Evolutionary conservation across 2,797 vertebrate genomes (phyloP).

Genomic region (Crenuchus spilurus): DNA sequence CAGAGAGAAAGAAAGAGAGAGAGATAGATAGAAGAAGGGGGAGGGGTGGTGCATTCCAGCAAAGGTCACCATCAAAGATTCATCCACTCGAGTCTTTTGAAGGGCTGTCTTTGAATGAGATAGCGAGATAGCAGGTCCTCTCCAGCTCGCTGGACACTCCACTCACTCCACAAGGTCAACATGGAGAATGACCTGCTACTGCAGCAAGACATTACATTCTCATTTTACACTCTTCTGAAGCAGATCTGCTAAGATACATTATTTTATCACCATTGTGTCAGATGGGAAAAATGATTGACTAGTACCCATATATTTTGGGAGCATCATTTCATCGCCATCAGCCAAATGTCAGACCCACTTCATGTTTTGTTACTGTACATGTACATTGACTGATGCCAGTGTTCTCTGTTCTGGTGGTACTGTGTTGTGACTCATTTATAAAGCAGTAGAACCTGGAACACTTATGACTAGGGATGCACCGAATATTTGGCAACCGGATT

Average conservation of each 20-base stretch:
- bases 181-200: constrained; percentile 14
- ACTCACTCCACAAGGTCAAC: constrained; percentile 66
- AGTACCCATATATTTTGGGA: too few species aligned
- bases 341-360: too few species aligned
- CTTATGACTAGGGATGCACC: too few species aligned
- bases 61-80: constrained; percentile 72
- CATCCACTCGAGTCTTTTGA: constrained; percentile 70
- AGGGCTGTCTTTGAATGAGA: constrained; percentile 67
- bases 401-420: too few species aligned
- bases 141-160: constrained; percentile 57
- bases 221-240: not conserved
- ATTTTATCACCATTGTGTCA: not conserved
- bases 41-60: constrained; percentile 33
- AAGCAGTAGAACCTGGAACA: too few species aligned
- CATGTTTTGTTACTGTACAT: too few species aligned
- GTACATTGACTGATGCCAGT: too few species aligned
- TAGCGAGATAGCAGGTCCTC: constrained; percentile 48
- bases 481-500: too few species aligned
- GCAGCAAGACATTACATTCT: not conserved
- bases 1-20: constrained; percentile 37
- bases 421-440: too few species aligned
- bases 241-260: not conserved
- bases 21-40: constrained; percentile 20
- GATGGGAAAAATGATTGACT: too few species aligned
- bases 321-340: too few species aligned